Evolutionary conservation across 2,797 vertebrate genomes (phyloP).

Genomic region (Pantherophis vulpinus): DNA sequence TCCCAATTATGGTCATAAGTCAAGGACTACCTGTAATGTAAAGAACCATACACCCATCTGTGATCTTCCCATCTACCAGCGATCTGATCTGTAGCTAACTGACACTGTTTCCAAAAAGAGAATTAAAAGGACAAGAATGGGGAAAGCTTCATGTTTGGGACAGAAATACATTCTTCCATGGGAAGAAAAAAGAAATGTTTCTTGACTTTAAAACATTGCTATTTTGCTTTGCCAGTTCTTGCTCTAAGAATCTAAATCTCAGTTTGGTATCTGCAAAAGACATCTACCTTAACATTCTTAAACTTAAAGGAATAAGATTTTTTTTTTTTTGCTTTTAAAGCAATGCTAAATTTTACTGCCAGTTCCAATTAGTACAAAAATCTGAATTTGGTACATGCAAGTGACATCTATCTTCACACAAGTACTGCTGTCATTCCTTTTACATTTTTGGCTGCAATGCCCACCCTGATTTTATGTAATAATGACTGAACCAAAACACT

Average conservation of each 20-base stretch:
- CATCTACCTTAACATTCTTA: conserved; percentile 6
- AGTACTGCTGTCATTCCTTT: conserved; percentile 26
- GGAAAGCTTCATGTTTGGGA: not conserved
- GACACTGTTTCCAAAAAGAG: not conserved
- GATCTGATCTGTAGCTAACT: conserved; percentile 43
- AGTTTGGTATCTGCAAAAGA: conserved; percentile 14
- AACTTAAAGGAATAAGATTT: not conserved
- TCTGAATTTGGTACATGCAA: not conserved
- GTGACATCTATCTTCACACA: conserved; percentile 16
- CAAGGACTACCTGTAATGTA: not conserved
- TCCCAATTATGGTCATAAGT: not conserved
- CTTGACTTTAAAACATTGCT: not conserved
- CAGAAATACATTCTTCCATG: not conserved
- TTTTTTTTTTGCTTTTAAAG: not conserved
- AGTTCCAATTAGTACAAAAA: conserved; percentile 10
- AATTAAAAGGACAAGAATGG: not conserved
- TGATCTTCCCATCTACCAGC: not conserved
- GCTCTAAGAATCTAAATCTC: conserved; percentile 10
- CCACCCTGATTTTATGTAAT: conserved; percentile 17
- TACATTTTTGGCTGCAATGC: not conserved
- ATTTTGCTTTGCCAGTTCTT: not conserved
- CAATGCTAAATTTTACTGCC: not conserved
- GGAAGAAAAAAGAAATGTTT: not conserved
- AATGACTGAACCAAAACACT: conserved; percentile 26
- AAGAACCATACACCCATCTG: conserved; percentile 33